phyloP scores from a whole-genome alignment of 2,797 vertebrate species.

The Pipistrellus nathusii region DNA sequence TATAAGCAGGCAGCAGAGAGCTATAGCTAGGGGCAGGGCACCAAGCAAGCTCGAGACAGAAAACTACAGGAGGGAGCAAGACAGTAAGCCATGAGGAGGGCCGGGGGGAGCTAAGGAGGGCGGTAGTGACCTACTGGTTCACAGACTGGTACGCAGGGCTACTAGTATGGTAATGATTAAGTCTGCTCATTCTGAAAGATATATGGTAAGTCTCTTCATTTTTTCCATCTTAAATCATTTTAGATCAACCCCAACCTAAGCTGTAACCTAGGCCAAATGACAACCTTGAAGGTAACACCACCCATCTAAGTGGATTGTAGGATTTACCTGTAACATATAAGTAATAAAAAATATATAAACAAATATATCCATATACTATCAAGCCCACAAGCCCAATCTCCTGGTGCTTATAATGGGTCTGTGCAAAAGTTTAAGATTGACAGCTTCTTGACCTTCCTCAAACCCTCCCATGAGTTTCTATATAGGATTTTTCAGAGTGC shows the following conservation, averaged over 20 bases:
- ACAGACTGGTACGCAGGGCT: no score
- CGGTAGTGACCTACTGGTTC: no score
- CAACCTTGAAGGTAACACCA: neutral
- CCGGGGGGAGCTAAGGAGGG: no score
- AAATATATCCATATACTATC: neutral
- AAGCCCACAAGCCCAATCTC: neutral
- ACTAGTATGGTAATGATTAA: neutral
- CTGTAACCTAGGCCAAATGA: neutral
- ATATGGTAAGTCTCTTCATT: neutral
- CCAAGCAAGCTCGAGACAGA: no score
- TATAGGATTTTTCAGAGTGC: neutral
- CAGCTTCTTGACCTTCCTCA: neutral
- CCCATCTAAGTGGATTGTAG: neutral
- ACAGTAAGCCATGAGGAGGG: no score
- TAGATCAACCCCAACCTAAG: neutral
- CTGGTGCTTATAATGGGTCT: neutral
- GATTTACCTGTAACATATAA: neutral
- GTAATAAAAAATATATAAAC: neutral
- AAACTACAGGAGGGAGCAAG: no score
- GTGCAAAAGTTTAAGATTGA: neutral
- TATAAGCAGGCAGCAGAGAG: no score
- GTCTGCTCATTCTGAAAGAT: neutral
- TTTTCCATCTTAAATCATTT: conserved; percentile 45
- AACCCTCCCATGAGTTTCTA: neutral
- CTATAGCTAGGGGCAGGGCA: no score